Conservation (phyloP, 1,140 invertebrate genomes). For the Drosophila asahinai region DNA sequence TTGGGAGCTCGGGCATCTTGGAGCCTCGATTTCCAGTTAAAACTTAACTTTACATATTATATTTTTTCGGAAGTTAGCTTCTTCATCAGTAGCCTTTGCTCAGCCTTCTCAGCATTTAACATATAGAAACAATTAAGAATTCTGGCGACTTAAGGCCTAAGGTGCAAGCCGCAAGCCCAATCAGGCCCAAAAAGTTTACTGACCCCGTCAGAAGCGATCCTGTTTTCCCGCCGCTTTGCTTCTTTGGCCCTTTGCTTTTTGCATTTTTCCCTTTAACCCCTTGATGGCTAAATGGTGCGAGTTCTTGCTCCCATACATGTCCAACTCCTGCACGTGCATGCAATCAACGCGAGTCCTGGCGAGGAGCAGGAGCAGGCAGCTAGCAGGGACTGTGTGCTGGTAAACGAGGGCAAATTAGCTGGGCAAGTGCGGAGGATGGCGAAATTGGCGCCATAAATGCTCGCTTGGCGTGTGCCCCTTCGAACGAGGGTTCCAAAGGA, state of each 20-base stretch:
- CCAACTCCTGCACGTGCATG: constrained; percentile 62
- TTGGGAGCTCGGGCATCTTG: no score
- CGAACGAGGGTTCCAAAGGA: neutral
- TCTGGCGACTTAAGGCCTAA: no score
- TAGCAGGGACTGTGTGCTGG: neutral
- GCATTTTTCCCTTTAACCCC: neutral
- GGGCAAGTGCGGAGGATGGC: constrained; percentile 64
- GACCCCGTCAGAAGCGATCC: constrained; percentile 2
- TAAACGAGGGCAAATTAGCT: constrained; percentile 67
- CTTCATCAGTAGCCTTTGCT: neutral
- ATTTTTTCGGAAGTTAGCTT: neutral
- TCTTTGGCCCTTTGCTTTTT: neutral
- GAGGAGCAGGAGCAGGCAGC: neutral
- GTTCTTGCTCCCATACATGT: constrained; percentile 17
- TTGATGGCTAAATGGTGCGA: neutral
- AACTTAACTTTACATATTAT: no score
- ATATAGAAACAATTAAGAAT: no score
- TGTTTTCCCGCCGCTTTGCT: no score
- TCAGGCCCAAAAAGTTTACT: constrained; percentile 6
- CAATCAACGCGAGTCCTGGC: constrained; percentile 55
- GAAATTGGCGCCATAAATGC: constrained; percentile 75
- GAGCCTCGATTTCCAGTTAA: no score
- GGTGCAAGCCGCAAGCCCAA: no score
- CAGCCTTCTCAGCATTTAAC: no score
- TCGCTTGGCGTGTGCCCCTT: constrained; percentile 51